Evolutionary conservation across 2,113 vertebrate species (phyloP), one percentile per base, ranked within the genome.

Genomic region (Bos indicus): DNA sequence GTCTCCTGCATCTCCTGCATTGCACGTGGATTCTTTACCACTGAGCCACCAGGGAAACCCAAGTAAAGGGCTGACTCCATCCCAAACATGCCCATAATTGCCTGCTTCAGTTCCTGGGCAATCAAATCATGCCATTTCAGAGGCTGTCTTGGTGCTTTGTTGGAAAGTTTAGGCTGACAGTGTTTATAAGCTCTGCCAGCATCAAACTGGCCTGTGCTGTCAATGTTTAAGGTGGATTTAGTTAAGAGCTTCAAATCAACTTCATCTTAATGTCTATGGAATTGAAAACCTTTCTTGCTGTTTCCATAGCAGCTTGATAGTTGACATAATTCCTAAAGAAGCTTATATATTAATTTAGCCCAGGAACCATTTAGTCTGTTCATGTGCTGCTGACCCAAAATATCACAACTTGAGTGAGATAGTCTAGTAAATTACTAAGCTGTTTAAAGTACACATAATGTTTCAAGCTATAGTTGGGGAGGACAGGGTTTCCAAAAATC

Each of bases 301-400:
- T 90, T 94, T 97, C 84, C 52, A 26, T 46, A 81, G 78, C 33
- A 59, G 23, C 56, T 62, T 92, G 91, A 64, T 48, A 94, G 85
- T 48, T 96, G 95, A 77, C 57, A 64, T 94, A 93, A 95, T 95
- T 91, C 89, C 71, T 56, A 90, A 97, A 95, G 95, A 91, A 87
- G 86, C 86, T 97, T 95, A 93, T 67, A 81, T 15, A 15, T 84
- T 97, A 91, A 96, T 91, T 71, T 71, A 23, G 28, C n/a, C 48
- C 62, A 86, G 87, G 90, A 80, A 40, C 19, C 26, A 36, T 60
- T 97, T 91, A 51, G 43, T 56, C 3, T 26, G 7, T 30, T 87
- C 26, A 17, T 11, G 12, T 0, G 4, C 46, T 77, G 83, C 87
- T 67, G 56, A 64, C 40, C 57, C 64, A 28, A 87, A 95, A 90